These are phyloP conservation scores for Microctonus aethiopoides DNA, from an alignment of 2,888 invertebrate species.

Conservation along the genomic window DNA sequence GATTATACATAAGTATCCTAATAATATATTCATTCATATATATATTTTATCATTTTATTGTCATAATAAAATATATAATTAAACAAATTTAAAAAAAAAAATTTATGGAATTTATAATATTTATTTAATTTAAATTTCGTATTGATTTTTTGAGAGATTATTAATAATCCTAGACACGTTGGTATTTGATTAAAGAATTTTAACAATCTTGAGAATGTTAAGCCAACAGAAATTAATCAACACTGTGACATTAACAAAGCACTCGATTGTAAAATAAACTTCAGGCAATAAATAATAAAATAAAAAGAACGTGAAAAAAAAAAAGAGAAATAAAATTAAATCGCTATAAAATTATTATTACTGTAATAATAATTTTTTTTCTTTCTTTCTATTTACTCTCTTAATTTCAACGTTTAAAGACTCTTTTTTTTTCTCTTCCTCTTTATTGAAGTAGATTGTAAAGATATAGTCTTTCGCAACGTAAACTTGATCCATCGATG, in stretches of 20 bases:
- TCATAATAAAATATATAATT: background rate
- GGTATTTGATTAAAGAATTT: slow-evolving; percentile 11
- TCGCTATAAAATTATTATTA: background rate
- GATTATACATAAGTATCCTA: background rate
- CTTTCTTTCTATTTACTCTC: background rate
- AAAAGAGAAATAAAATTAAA: background rate
- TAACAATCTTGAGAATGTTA: background rate
- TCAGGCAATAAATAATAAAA: background rate
- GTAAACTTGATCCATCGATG: background rate
- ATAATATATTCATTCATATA: no score
- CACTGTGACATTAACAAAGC: background rate
- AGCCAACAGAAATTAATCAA: background rate
- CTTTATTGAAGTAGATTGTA: background rate
- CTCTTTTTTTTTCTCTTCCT: background rate
- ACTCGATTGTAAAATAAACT: background rate
- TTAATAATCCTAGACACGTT: slow-evolving; percentile 18
- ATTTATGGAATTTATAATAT: slow-evolving; percentile 14
- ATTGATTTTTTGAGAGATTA: slow-evolving; percentile 25
- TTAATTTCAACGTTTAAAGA: no score
- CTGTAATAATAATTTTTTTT: background rate
- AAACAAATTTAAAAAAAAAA: background rate
- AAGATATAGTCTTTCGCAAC: background rate
- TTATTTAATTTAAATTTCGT: background rate
- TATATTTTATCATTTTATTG: background rate
- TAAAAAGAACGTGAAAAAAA: background rate